phyloP scores from a whole-genome alignment of 1,140 invertebrate species.

The Drosophila kikkawai region DNA sequence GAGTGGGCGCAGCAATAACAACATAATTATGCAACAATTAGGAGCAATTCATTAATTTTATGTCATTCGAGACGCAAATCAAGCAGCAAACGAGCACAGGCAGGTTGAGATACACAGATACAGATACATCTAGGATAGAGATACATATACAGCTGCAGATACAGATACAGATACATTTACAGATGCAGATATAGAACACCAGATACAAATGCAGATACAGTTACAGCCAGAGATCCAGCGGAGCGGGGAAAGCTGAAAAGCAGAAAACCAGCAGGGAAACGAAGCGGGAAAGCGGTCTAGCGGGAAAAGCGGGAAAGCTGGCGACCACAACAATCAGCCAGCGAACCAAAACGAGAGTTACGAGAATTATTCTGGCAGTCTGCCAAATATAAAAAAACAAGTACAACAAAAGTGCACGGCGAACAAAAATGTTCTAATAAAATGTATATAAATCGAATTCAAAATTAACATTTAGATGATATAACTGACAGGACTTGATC shows the following conservation, averaged over 20 bases:
- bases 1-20: constrained; percentile 12
- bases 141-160: constrained; percentile 1
- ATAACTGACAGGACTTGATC: background rate
- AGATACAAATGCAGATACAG: background rate
- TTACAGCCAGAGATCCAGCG: no score
- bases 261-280: constrained; percentile 1
- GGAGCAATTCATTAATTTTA: constrained; percentile 32
- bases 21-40: constrained; percentile 55
- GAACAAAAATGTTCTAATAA: background rate
- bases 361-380: constrained; percentile 72
- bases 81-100: constrained; percentile 12
- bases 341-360: constrained; percentile 65
- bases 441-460: background rate
- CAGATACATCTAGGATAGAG: background rate
- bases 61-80: constrained; percentile 56
- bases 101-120: background rate
- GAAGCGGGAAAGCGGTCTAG: background rate
- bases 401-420: constrained; percentile 18
- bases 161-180: constrained; percentile 7
- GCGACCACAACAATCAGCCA: constrained; percentile 45
- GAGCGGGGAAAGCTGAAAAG: constrained; percentile 6
- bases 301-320: constrained; percentile 1
- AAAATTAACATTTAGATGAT: background rate
- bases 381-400: constrained; percentile 39
- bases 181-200: no score